Conservation (phyloP, 2,888 invertebrate species). For the Charanyca ferruginea region DNA sequence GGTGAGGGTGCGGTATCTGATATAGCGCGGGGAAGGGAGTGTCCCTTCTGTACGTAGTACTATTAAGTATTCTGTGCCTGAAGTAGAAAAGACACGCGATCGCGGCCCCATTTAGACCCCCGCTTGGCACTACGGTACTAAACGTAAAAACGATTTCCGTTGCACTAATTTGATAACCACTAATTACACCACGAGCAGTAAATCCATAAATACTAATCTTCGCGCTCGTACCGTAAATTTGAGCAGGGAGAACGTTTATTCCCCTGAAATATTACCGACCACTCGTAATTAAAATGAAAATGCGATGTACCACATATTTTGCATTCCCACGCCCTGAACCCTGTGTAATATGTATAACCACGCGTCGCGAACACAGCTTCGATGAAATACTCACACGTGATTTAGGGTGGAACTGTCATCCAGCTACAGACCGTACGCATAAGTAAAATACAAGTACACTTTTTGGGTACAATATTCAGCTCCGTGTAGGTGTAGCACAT, state of each 20-base stretch:
- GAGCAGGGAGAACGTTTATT: slow-evolving; percentile 69
- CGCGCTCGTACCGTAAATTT: slow-evolving; percentile 66
- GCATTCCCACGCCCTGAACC: slow-evolving; percentile 69
- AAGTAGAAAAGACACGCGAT: slow-evolving; percentile 20
- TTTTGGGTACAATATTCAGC: slow-evolving; percentile 3
- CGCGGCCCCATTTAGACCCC: slow-evolving; percentile 14
- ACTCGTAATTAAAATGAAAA: slow-evolving; percentile 73
- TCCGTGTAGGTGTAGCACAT: slow-evolving; percentile 1
- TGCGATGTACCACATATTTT: slow-evolving; percentile 61
- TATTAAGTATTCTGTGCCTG: too few relatives aligned
- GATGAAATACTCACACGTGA: slow-evolving; percentile 75
- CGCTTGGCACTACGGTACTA: slow-evolving; percentile 32
- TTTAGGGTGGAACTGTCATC: slow-evolving; percentile 76
- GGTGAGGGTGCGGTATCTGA: too few relatives aligned
- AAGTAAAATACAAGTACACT: slow-evolving; percentile 35
- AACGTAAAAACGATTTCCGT: slow-evolving; percentile 60
- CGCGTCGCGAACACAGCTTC: slow-evolving; percentile 67
- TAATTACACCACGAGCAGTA: slow-evolving; percentile 64
- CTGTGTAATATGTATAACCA: slow-evolving; percentile 63
- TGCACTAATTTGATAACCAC: slow-evolving; percentile 66
- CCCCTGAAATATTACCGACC: slow-evolving; percentile 71
- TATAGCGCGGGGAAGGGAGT: too few relatives aligned
- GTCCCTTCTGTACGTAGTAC: too few relatives aligned
- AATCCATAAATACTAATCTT: slow-evolving; percentile 70
- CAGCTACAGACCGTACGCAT: slow-evolving; percentile 51